Base-by-base conservation (phyloP, 1,140 invertebrate species). In the Neodiprion pinetum region DNA sequence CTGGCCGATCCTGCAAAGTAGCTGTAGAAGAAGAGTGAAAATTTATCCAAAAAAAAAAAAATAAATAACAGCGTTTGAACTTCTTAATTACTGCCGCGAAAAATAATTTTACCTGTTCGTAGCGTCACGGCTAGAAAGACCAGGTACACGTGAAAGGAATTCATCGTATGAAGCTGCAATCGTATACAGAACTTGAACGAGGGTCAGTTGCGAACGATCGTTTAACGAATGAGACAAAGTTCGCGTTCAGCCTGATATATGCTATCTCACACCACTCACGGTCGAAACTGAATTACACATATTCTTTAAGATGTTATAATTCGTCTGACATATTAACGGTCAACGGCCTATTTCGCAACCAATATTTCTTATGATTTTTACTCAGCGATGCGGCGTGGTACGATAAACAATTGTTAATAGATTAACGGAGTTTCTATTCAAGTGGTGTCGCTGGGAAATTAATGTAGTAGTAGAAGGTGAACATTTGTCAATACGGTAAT, bases 1-100 rank as follows among this genome's bases (percentile, higher is more conserved):
- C 96, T 7, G 96, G 96, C 14, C 95, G 95, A 76, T 95, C 90
- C 83, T 97, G 96, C 53, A 9, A 61, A 5, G 53, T 14, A 9
- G 53, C 53, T 61, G 53, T 7, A 61, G 5, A 14, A 8, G n/a
- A 8, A 61, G 53, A 61, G 11, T 61, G 53, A 61, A 61, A 12
- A 61, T 61, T 11, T 40, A 11, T 8, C 53, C 53, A 61, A 61
- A 61, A 61, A 61, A 61, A 61, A 61, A 14, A 5, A 17, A 17
- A 17, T 17, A 17, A 17, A 61, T 61, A 61, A 61, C 7, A 61
- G 11, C 5, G 53, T 12, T 61, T 12, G 9, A 61, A 17, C n/a
- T 9, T 61, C 11, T 14, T 61, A 61, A 61, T 61, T 7, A 12
- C 8, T 14, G 53, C 9, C 4, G 3, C 11, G 11, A 14, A 8